These are phyloP conservation scores for Pristionchus arcanus DNA, from an alignment of 2,888 invertebrate species.

Conservation along the genomic window DNA sequence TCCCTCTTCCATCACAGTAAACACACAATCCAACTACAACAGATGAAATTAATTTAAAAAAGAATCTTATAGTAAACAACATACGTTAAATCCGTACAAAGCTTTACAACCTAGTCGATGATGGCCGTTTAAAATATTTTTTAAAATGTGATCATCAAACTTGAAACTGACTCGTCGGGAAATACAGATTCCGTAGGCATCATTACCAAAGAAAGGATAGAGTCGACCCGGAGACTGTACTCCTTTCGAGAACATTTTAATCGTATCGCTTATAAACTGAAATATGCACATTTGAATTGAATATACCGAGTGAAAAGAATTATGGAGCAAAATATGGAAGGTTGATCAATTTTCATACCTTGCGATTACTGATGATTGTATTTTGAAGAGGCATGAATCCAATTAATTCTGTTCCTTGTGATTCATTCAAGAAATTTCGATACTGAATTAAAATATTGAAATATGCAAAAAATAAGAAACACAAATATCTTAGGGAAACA, in stretches of 20 bases:
- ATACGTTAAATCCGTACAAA: no score
- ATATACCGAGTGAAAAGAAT: neutral
- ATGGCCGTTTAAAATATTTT: no score
- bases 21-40: neutral
- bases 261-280: neutral
- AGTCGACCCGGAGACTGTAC: neutral
- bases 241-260: neutral
- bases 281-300: neutral
- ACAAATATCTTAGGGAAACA: neutral
- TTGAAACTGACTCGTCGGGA: neutral
- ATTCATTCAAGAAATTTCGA: neutral
- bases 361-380: neutral
- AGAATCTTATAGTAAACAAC: no score
- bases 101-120: no score
- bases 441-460: neutral
- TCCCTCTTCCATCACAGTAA: neutral
- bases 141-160: no score
- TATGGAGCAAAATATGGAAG: neutral
- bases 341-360: neutral
- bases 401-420: neutral
- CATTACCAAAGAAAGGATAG: neutral
- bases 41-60: no score
- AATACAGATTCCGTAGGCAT: neutral
- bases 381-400: conserved; percentile 4
- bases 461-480: neutral